A percentile compares a stretch with the other conserved stretches of the same genome.
Evolutionary conservation across 2,888 invertebrate species (phyloP).

Genomic region (Exocentrus adspersus): DNA sequence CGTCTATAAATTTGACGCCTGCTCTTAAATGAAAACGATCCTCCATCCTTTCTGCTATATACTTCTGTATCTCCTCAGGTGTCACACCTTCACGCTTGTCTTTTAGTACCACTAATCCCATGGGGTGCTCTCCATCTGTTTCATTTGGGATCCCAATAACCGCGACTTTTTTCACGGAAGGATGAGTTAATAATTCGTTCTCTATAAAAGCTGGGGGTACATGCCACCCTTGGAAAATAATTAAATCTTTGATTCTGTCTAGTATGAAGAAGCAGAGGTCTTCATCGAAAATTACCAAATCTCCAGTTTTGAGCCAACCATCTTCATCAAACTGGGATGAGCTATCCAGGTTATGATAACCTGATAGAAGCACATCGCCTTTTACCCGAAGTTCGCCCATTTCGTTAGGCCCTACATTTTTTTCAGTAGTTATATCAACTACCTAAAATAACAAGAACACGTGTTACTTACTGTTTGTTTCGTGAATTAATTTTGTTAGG

Average conservation of each 20-base stretch:
- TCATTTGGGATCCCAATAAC: constrained; percentile 12
- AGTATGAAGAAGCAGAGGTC: constrained; percentile 63
- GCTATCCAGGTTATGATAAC: background rate
- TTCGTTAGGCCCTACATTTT: background rate
- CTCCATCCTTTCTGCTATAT: background rate
- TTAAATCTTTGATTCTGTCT: constrained; percentile 64
- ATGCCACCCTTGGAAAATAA: background rate
- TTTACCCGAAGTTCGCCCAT: background rate
- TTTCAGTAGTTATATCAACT: background rate
- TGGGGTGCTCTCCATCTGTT: background rate
- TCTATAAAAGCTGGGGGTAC: constrained; percentile 41
- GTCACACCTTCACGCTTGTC: background rate
- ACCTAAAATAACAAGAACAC: background rate
- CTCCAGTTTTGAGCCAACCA: constrained; percentile 66
- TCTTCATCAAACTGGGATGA: constrained; percentile 57
- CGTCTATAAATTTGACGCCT: background rate
- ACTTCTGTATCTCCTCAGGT: background rate
- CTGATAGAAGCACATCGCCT: background rate
- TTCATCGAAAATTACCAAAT: constrained; percentile 65
- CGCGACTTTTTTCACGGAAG: constrained; percentile 45
- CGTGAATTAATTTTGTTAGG: too few relatives aligned
- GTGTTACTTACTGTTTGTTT: too few relatives aligned
- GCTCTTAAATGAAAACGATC: background rate
- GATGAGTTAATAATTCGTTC: constrained; percentile 46
- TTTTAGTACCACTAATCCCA: background rate